Percentiles rank a stretch among this genome's conserved stretches.
These are phyloP conservation scores for Chrysaora quinquecirrha DNA, from an alignment of 30 jellyfish, hydroid and myxozoan genomes.

Conservation along the genomic window DNA sequence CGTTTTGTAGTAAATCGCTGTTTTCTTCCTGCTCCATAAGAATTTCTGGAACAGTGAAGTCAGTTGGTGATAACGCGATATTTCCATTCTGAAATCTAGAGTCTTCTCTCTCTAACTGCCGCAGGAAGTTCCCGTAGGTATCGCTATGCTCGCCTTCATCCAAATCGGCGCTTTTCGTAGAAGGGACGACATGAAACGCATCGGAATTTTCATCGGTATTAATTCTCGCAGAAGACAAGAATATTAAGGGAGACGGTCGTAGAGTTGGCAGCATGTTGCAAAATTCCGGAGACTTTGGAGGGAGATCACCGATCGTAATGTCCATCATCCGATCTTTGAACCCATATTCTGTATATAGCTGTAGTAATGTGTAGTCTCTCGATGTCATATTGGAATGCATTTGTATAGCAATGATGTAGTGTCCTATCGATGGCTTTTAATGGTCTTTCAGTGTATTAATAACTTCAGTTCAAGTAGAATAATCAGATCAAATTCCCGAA, in stretches of 20 bases:
- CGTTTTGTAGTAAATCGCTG: constrained; percentile 11
- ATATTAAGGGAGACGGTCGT: constrained; percentile 56
- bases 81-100: neutral
- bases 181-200: constrained; percentile 65
- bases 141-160: neutral
- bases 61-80: constrained; percentile 30
- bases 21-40: constrained; percentile 12
- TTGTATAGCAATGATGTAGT: too few species aligned
- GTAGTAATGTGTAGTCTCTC: constrained; percentile 16
- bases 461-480: too few species aligned
- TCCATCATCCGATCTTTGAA: constrained; percentile 15
- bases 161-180: neutral
- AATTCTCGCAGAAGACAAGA: neutral
- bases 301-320: constrained; percentile 58
- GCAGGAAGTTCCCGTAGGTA: constrained; percentile 56
- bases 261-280: constrained; percentile 65
- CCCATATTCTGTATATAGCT: constrained; percentile 49
- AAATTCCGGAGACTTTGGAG: constrained; percentile 68
- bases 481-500: too few species aligned
- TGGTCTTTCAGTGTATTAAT: too few species aligned
- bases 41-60: constrained; percentile 10
- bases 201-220: constrained; percentile 41
- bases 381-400: constrained; percentile 56
- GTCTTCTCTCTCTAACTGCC: constrained; percentile 32
- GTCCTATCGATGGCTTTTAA: too few species aligned